Base-by-base conservation (phyloP, 2,797 vertebrate genomes). In the Onychomys torridus region DNA sequence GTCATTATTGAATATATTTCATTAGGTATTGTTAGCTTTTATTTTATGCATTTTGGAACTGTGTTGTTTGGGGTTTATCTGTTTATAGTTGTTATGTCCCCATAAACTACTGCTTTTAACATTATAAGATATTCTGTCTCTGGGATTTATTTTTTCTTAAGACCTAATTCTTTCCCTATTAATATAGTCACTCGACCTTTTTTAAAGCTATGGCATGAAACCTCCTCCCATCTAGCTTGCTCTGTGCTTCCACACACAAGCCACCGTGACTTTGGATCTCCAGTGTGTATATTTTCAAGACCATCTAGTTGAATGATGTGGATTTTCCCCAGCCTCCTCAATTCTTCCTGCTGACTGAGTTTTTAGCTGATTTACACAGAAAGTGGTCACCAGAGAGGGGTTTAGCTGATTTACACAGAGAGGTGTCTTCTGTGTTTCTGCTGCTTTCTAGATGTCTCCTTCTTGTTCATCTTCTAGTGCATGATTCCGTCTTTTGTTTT, bases 261-360 rank as follows among this genome's bases (percentile, higher is more conserved):
- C 5, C 67, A 4, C 19, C 21, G 6, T 4, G 14, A 55, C 34
- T 82, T 25, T 55, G 7, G 19, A 23, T 9, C 34, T 63, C 23
- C 0, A 9, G 2, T 14, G 46, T 32, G 12, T 10, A 21, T n/a
- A n/a, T 40, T 32, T 76, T 25, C 27, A 3, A 34, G 21, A 57
- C 23, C 5, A n/a, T 9, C 49, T n/a, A 25, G 21, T 2, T 61
- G 5, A 0, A 9, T 29, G 29, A 4, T 0, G 0, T 40, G 2
- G 9, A 12, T 32, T 63, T 10, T 34, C n/a, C 8, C 59, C 32
- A 1, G 16, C 49, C 43, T 43, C 65, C 43, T 23, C 27, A 43
- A 16, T 21, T 65, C 55, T 59, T 43, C 25, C 23, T 37, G 32
- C 9, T 49, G 29, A 8, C 1, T 4, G 29, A 7, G 13, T 10